Conservation (phyloP, 1,140 invertebrate genomes). For the Caenorhabditis remanei region DNA sequence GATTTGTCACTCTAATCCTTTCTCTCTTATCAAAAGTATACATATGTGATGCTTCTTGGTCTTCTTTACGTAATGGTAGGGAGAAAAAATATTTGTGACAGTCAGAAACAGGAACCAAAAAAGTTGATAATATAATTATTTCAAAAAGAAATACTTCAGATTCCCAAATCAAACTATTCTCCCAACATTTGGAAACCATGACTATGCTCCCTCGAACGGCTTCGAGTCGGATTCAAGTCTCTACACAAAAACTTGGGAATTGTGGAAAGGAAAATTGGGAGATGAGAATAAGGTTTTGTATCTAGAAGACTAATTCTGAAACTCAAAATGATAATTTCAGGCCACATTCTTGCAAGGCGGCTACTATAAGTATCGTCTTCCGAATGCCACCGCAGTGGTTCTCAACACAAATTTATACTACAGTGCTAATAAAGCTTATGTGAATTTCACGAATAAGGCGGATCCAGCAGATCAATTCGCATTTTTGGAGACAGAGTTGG, state of each 20-base stretch:
- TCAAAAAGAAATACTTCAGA: conserved; percentile 5
- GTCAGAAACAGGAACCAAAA: conserved; percentile 2
- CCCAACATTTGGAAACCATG: conserved; percentile 75
- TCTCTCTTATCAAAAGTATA: conserved; percentile 24
- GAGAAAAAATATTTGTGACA: conserved; percentile 6
- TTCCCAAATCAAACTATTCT: conserved; percentile 63
- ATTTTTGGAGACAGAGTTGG: conserved; percentile 70
- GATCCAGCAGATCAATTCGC: conserved; percentile 75
- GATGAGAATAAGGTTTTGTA: conserved; percentile 42
- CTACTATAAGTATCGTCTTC: conserved; percentile 68
- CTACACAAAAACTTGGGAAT: conserved; percentile 68
- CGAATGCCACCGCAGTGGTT: conserved; percentile 68
- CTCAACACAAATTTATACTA: conserved; percentile 77
- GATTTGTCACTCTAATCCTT: conserved; percentile 31
- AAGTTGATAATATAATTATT: not conserved
- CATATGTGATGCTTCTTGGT: not conserved
- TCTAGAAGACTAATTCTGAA: not conserved
- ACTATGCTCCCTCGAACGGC: conserved; percentile 71
- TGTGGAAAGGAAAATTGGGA: conserved; percentile 73
- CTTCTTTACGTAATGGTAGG: conserved; percentile 52
- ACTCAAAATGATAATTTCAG: conserved; percentile 51
- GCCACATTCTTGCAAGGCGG: conserved; percentile 73
- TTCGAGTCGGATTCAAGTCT: conserved; percentile 68
- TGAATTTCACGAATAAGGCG: conserved; percentile 65
- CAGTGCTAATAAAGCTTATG: conserved; percentile 64